Conservation (phyloP, 1,140 invertebrate genomes). For the Polypedilum pembai region DNA sequence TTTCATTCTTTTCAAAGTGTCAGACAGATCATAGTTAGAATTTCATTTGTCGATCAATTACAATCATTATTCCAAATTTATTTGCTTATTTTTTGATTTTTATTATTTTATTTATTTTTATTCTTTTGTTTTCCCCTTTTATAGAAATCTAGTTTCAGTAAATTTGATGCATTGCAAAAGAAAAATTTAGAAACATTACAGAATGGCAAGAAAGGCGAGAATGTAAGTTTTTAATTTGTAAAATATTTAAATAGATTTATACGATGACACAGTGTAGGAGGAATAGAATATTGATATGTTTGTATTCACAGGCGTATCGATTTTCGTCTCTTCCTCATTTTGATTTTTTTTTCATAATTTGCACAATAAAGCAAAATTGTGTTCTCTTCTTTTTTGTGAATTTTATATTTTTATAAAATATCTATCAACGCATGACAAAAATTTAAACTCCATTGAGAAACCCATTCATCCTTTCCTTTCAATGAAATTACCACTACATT, state of each 20-base stretch:
- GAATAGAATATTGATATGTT: neutral
- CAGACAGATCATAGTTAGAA: neutral
- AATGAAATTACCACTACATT: no score
- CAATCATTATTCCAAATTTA: no score
- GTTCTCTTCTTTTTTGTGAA: no score
- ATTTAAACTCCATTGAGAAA: no score
- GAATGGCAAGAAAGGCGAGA: neutral
- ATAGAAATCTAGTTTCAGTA: slow-evolving; percentile 70
- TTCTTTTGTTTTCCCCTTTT: slow-evolving; percentile 38
- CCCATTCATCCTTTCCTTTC: no score
- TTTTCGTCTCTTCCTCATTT: neutral
- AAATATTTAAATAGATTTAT: no score
- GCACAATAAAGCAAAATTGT: no score
- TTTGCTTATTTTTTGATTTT: slow-evolving; percentile 8
- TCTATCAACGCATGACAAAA: no score
- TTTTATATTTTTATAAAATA: no score
- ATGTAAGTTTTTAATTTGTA: slow-evolving; percentile 21
- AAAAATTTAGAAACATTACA: slow-evolving; percentile 44
- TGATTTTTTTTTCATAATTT: neutral
- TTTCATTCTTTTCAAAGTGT: slow-evolving; percentile 18
- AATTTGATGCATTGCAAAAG: slow-evolving; percentile 64
- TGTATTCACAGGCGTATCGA: no score
- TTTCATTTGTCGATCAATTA: neutral
- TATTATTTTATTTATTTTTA: slow-evolving; percentile 32
- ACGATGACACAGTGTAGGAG: neutral